Base-by-base conservation (phyloP, 2,888 invertebrate genomes). In the Agrilus biguttatus region DNA sequence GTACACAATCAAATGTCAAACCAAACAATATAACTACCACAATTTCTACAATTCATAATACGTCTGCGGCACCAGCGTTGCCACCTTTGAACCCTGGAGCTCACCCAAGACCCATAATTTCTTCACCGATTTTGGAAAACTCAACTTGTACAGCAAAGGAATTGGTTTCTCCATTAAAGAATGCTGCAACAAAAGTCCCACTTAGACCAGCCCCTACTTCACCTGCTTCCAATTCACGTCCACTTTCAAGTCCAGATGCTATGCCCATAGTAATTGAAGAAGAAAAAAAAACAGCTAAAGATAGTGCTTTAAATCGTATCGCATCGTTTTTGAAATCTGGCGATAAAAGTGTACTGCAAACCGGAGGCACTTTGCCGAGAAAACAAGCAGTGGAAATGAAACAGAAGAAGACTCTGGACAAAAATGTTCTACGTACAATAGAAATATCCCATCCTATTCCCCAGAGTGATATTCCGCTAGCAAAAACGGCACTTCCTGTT, bases 391-490 rank as follows among this genome's bases (percentile, higher is more conserved):
- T 74, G 0, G 28, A 28, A 28, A 28, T 10, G 28, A 28, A 28
- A 10, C 70, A 77, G 8, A 72, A 73, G 42, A 83, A 84, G 51
- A 37, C 39, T 4, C 67, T 79, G 0, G 83, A 88, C 55, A 80
- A 83, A 55, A 80, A 78, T 12, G 71, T 79, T 0, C 58, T 90
- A 41, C 73, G 85, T 40, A 81, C 77, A 43, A 67, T 89, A 40
- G 82, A 87, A 60, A 90, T 91, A 54, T 90, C 90, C 0, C 75
- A 80, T 54, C 90, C 90, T 0, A 87, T 91, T 52, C 75, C 80
- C 1, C 82, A 83, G 56, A 74, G 73, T 44, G 73, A 77, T 39
- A 80, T 80, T 8, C 77, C 77, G 37, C 57, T 79, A 2, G 67
- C 77, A 0, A 68, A 72, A 8, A 71, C 70, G 12, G 71, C 75